Evolutionary conservation across 1,140 invertebrate genomes (phyloP).

Genomic region (Saccostrea cuccullata): DNA sequence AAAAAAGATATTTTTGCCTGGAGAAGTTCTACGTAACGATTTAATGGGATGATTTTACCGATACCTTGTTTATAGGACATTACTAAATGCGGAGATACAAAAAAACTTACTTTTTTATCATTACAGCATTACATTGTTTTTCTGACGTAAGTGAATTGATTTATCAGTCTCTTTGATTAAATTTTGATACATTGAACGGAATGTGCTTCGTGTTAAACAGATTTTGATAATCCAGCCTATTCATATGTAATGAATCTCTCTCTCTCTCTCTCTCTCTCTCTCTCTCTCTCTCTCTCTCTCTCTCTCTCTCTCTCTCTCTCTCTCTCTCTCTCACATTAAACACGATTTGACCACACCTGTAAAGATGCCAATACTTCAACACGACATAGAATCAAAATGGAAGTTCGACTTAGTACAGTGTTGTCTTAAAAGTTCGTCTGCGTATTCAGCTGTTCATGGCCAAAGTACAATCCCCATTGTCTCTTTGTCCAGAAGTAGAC

Average conservation of each 20-base stretch:
- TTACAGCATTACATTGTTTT: background rate
- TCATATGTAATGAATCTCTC: background rate
- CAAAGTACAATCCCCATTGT: constrained; percentile 30
- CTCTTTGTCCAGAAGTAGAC: constrained; percentile 23
- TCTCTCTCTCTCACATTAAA: background rate
- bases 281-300: background rate
- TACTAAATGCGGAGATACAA: background rate
- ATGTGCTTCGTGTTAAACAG: background rate
- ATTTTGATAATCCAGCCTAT: background rate
- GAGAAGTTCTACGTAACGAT: background rate
- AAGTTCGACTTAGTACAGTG: constrained; percentile 1
- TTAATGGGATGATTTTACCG: background rate
- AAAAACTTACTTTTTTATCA: background rate
- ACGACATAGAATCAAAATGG: background rate
- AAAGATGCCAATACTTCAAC: background rate
- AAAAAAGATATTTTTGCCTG: background rate
- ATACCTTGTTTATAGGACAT: background rate
- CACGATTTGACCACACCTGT: background rate
- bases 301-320: no score
- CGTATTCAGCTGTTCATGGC: background rate
- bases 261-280: background rate
- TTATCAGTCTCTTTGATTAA: background rate
- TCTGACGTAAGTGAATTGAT: background rate
- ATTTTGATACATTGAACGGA: background rate
- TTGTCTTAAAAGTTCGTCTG: background rate